phyloP scores from a whole-genome alignment of 2,113 vertebrate species.

The Pandion haliaetus region DNA sequence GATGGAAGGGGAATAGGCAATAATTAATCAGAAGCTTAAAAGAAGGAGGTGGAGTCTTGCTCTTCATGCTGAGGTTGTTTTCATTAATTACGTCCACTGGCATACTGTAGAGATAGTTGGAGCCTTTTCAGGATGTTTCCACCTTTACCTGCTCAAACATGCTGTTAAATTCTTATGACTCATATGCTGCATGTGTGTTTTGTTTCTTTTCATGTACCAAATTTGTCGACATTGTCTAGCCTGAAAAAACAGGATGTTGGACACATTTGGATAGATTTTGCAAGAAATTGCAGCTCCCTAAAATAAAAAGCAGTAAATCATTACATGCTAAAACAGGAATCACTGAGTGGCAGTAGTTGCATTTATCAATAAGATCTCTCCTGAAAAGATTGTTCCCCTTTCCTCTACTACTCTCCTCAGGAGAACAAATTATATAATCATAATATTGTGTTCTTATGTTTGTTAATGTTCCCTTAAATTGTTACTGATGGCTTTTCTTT shows the following conservation, averaged over 20 bases:
- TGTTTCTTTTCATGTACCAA: neutral
- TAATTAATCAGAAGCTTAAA: neutral
- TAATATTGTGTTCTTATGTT: neutral
- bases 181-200: neutral
- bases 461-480: neutral
- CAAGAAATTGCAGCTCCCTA: neutral
- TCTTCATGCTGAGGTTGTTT: neutral
- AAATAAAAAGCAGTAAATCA: conserved; percentile 1
- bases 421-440: neutral
- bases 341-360: neutral
- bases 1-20: neutral
- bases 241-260: conserved; percentile 46
- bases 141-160: neutral
- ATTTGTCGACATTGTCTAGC: neutral
- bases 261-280: neutral
- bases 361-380: neutral
- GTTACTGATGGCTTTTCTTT: neutral
- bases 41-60: neutral
- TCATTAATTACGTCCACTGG: neutral
- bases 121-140: neutral
- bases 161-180: neutral
- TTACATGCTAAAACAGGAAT: neutral
- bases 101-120: neutral
- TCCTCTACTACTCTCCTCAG: neutral
- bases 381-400: neutral